Base-by-base conservation (phyloP, 2,113 vertebrate genomes). In the Mellivora capensis region DNA sequence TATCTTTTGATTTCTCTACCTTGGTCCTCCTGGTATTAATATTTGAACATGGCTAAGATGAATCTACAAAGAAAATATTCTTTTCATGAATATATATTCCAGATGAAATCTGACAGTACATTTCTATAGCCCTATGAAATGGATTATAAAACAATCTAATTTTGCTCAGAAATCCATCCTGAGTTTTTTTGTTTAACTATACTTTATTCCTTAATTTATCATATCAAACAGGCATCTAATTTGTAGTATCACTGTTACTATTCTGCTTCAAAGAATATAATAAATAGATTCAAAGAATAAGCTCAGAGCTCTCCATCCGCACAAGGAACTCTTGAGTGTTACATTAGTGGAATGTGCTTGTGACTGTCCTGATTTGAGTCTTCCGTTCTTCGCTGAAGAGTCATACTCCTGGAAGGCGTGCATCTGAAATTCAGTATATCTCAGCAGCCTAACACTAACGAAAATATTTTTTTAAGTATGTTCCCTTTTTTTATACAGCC, bases 231-330 rank as follows among this genome's bases (percentile, higher is more conserved):
- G 29, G 79, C 10, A 79, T 47, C 47, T 80, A 69, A 94, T 80
- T 80, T 80, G 20, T 59, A 94, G 47, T 29, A 59, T 59, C 72
- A 79, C 72, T 80, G 10, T 79, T 79, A 57, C 9, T 13, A 4
- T 47, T 59, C 29, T 59, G 47, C 44, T 59, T 80, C 31, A 81
- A 71, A 81, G 61, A 71, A 12, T 57, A 47, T 69, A 87, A 80
- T 80, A 93, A 86, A 77, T 79, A 79, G 71, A 87, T 57, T 93
- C 44, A 87, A 93, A 57, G n/a, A 87, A 86, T 67, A 67, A 87
- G 54, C 49, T 80, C 25, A 17, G 49, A 71, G 49, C 59, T 87
- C 42, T 61, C 57, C 12, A 87, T 18, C 52, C 47, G 8, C 39
- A 71, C 37, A 59, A 81, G 23, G 31, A 87, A 94, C 62, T 71